Evolutionary conservation across 2,113 vertebrate genomes (phyloP).

Genomic region (Oncorhynchus nerka): DNA sequence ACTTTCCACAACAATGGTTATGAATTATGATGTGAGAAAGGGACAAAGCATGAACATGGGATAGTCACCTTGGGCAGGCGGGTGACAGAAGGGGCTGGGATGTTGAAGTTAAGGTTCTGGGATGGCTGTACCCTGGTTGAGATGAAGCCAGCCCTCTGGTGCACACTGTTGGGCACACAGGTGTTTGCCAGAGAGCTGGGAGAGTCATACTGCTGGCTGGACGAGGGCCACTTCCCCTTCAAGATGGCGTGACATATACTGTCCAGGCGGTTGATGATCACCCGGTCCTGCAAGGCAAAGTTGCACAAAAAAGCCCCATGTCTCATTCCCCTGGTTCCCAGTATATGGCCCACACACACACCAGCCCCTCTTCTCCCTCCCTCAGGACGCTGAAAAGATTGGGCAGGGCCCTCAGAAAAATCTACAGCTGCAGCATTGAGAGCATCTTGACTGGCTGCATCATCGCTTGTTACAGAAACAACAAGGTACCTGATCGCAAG

Average conservation of each 20-base stretch:
- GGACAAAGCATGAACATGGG: slow-evolving; percentile 34
- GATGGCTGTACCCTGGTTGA: slow-evolving; percentile 52
- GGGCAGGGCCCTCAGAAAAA: too few relatives aligned
- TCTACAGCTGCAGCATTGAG: too few relatives aligned
- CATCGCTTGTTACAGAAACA: too few relatives aligned
- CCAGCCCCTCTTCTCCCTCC: too few relatives aligned
- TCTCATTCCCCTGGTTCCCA: too few relatives aligned
- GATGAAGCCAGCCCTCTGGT: slow-evolving; percentile 70
- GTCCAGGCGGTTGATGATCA: slow-evolving; percentile 96
- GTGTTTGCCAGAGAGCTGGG: slow-evolving; percentile 68
- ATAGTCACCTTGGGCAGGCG: slow-evolving; percentile 84
- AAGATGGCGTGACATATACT: slow-evolving; percentile 94
- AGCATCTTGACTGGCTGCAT: too few relatives aligned
- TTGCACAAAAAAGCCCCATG: not conserved
- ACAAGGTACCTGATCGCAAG: too few relatives aligned
- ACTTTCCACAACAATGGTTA: not conserved
- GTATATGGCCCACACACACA: too few relatives aligned
- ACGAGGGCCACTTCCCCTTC: slow-evolving; percentile 97
- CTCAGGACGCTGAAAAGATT: too few relatives aligned
- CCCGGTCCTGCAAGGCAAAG: slow-evolving; percentile 83
- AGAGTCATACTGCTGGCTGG: slow-evolving; percentile 87
- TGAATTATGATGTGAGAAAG: slow-evolving; percentile 39
- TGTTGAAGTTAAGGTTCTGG: slow-evolving; percentile 53
- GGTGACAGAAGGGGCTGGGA: slow-evolving; percentile 69
- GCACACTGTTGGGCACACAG: slow-evolving; percentile 52